Evolutionary conservation across 30 jellyfish, hydroid and myxozoan species (phyloP).

Genomic region (Phacellophora camtschatica): DNA sequence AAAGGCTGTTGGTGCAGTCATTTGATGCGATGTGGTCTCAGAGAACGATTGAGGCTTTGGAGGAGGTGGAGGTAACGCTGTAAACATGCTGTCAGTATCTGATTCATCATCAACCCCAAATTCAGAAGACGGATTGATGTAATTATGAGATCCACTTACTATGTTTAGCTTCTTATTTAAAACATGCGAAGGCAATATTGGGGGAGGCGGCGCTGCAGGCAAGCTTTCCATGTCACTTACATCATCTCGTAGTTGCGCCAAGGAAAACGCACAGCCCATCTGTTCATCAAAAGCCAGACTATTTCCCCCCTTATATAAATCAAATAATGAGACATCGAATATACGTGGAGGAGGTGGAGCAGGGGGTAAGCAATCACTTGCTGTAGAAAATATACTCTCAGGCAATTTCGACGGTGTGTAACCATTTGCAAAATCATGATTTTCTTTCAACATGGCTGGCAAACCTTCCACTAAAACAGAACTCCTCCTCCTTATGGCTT

Average conservation of each 20-base stretch:
- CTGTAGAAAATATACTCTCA: slow-evolving; percentile 60
- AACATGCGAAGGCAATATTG: slow-evolving; percentile 9
- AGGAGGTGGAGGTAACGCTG: slow-evolving; percentile 98
- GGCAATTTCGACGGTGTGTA: background rate
- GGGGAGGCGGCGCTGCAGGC: slow-evolving; percentile 97
- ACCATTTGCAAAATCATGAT: background rate
- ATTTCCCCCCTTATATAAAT: background rate
- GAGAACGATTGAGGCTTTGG: slow-evolving; percentile 46
- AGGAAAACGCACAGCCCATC: background rate
- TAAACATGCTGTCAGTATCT: slow-evolving; percentile 86
- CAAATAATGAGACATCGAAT: background rate
- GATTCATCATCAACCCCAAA: slow-evolving; percentile 45
- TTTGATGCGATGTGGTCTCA: background rate
- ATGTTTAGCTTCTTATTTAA: background rate
- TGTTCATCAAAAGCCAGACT: background rate
- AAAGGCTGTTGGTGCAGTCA: background rate
- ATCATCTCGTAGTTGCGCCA: slow-evolving; percentile 41
- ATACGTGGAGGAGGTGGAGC: slow-evolving; percentile 73
- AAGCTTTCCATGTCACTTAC: slow-evolving; percentile 81
- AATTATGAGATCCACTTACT: background rate
- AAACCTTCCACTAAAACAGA: background rate
- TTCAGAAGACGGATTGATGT: slow-evolving; percentile 23
- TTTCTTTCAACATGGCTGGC: background rate
- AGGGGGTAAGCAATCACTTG: slow-evolving; percentile 41
- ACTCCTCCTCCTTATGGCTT: slow-evolving; percentile 27